A percentile compares a stretch with the other conserved stretches of the same genome.
phyloP scores from a whole-genome alignment of 1,140 invertebrate species.

The Microplitis mediator region DNA sequence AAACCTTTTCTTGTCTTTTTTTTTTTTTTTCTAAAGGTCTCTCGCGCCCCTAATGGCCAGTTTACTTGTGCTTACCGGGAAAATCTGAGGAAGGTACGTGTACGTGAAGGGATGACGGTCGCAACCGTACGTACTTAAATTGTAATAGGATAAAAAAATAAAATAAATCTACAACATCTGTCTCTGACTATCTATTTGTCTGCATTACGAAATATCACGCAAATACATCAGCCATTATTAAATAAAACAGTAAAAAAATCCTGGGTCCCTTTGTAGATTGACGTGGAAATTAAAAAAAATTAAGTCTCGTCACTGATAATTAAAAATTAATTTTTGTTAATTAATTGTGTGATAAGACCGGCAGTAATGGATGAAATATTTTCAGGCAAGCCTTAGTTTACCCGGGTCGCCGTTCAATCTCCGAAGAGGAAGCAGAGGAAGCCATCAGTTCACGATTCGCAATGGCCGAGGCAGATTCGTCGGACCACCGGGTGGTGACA shows the following conservation, averaged over 20 bases:
- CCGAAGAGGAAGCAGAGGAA: constrained; percentile 84
- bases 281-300: too few relatives aligned
- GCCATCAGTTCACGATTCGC: constrained; percentile 89
- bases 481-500: constrained; percentile 76
- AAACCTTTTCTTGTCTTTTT: constrained; percentile 54
- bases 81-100: constrained; percentile 63
- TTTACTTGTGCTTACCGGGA: constrained; percentile 64
- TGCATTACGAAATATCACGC: neutral
- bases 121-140: constrained; percentile 48
- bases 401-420: constrained; percentile 95
- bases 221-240: too few relatives aligned
- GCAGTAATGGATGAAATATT: constrained; percentile 30
- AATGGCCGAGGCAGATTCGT: constrained; percentile 74
- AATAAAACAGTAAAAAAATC: too few relatives aligned
- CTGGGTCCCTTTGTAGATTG: too few relatives aligned
- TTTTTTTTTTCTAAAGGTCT: constrained; percentile 57
- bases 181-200: neutral
- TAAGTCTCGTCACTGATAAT: too few relatives aligned
- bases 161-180: neutral
- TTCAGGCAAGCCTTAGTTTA: constrained; percentile 92
- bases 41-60: constrained; percentile 60
- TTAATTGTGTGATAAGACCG: neutral
- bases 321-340: neutral
- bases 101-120: constrained; percentile 49
- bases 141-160: constrained; percentile 24